Evolutionary conservation across 2,113 vertebrate genomes (phyloP).

Genomic region (Promerops cafer): DNA sequence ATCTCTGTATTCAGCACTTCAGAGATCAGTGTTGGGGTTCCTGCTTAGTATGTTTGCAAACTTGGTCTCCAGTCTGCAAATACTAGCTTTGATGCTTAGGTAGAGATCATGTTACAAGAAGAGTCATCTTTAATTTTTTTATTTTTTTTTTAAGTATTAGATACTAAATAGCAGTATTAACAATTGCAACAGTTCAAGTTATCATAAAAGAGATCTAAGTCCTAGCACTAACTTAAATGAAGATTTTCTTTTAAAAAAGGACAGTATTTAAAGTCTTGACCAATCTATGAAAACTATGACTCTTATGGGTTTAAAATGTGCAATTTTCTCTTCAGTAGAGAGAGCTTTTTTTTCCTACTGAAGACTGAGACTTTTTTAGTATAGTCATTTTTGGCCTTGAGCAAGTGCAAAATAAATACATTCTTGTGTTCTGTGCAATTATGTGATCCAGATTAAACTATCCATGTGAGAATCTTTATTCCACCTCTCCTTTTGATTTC

Average conservation of each 20-base stretch:
- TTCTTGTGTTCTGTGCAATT: not conserved
- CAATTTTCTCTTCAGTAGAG: not conserved
- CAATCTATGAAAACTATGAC: not conserved
- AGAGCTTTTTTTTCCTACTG: not conserved
- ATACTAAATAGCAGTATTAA: not conserved
- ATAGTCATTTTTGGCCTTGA: not conserved
- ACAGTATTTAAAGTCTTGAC: not conserved
- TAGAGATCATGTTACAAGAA: not conserved
- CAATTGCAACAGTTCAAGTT: not conserved
- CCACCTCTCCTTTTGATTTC: not conserved
- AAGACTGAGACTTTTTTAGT: not conserved
- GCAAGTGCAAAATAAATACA: not conserved
- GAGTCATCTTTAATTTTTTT: not conserved
- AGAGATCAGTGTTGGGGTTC: not conserved
- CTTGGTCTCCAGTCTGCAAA: not conserved
- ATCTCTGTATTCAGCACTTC: not conserved
- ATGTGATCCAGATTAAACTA: not conserved
- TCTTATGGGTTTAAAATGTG: not conserved
- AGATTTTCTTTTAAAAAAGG: not conserved
- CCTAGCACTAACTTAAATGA: not conserved
- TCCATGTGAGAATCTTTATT: not conserved
- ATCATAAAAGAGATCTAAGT: not conserved
- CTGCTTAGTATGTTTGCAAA: not conserved
- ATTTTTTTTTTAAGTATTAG: not conserved
- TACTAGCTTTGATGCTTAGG: not conserved